Percentiles rank a stretch among this genome's conserved stretches.
phyloP scores from a whole-genome alignment of 92 coral and sea anemone genomes.

The Parazoanthus swiftii region DNA sequence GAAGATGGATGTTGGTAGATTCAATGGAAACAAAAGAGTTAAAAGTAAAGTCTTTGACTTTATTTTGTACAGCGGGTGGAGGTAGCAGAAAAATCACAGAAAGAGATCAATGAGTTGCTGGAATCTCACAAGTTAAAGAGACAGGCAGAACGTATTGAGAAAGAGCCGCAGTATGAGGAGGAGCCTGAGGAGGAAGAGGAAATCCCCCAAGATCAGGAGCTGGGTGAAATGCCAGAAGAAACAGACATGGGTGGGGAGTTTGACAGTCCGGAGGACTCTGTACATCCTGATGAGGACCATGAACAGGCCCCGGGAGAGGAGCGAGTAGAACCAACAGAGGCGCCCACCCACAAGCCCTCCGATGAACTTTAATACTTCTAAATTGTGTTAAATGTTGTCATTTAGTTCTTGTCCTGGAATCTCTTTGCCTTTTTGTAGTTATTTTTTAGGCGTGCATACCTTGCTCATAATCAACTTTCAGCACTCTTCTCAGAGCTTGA shows the following conservation, averaged over 20 bases:
- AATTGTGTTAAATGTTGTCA: background rate
- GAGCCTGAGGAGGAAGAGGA: constrained; percentile 73
- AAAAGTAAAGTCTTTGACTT: background rate
- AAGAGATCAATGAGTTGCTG: constrained; percentile 66
- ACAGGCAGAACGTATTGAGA: constrained; percentile 63
- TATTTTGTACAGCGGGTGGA: constrained; percentile 43
- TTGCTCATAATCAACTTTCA: background rate
- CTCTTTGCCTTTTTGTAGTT: constrained; percentile 22
- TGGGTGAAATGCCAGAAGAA: constrained; percentile 20
- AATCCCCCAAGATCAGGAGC: constrained; percentile 9
- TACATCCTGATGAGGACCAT: constrained; percentile 28
- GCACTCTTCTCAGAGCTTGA: background rate
- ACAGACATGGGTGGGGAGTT: constrained; percentile 21
- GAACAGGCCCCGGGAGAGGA: constrained; percentile 46
- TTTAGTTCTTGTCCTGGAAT: background rate
- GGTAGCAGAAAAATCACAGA: constrained; percentile 63
- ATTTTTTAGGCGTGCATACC: background rate
- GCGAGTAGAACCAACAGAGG: constrained; percentile 29
- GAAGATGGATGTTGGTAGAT: background rate
- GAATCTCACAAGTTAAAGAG: constrained; percentile 77
- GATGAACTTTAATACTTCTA: constrained; percentile 21
- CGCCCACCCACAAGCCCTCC: constrained; percentile 11
- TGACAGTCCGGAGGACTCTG: constrained; percentile 21
- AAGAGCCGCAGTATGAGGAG: constrained; percentile 58
- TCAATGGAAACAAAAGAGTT: background rate